Evolutionary conservation across 2,888 invertebrate genomes (phyloP).

Genomic region (Peribatodes rhomboidaria): DNA sequence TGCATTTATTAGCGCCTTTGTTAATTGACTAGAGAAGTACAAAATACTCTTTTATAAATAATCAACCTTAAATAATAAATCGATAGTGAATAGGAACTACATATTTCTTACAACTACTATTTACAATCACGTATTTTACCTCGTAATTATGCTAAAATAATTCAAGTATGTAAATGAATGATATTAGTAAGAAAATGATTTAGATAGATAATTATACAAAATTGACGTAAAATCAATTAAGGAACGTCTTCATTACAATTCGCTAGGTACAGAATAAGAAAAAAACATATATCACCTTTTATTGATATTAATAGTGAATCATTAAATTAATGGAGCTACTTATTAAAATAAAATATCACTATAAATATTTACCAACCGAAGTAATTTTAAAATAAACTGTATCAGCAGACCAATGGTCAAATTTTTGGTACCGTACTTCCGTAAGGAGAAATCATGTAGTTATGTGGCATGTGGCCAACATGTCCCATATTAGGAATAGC

Average conservation of each 20-base stretch:
- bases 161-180: conserved; percentile 15
- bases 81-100: conserved; percentile 65
- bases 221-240: conserved; percentile 19
- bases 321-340: background rate
- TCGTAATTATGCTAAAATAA: background rate
- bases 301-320: conserved; percentile 11
- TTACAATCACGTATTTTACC: conserved; percentile 47
- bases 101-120: conserved; percentile 51
- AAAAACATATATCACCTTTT: conserved; percentile 13
- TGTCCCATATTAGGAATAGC: conserved; percentile 60
- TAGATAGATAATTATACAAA: background rate
- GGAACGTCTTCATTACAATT: conserved; percentile 2
- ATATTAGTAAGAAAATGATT: conserved; percentile 6
- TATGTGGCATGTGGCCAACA: conserved; percentile 60
- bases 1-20: conserved; percentile 74
- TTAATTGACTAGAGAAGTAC: conserved; percentile 78
- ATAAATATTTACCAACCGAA: background rate
- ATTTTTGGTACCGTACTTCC: conserved; percentile 67
- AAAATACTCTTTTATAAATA: conserved; percentile 68
- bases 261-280: background rate
- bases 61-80: conserved; percentile 64
- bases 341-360: background rate
- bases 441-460: conserved; percentile 68
- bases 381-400: background rate
- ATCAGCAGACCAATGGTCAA: conserved; percentile 52